These are phyloP conservation scores for Columba janthina DNA, from an alignment of 2,113 vertebrate genomes.

Conservation along the genomic window DNA sequence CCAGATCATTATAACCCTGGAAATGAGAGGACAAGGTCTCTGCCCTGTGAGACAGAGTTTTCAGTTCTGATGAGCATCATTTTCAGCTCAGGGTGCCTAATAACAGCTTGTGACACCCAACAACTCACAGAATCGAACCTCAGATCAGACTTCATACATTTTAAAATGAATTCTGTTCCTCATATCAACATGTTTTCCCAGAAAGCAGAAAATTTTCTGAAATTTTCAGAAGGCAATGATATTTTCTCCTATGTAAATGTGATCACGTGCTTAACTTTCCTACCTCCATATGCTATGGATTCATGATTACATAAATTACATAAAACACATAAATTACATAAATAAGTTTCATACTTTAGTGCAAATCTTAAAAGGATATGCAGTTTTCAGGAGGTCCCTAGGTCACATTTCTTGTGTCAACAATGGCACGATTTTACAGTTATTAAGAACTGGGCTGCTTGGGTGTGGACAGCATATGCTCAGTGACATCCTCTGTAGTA, in stretches of 20 bases:
- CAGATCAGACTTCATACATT: neutral
- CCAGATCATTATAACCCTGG: neutral
- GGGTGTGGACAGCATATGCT: neutral
- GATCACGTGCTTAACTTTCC: neutral
- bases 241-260: neutral
- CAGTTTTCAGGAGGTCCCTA: neutral
- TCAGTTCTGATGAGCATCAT: neutral
- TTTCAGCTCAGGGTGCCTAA: neutral
- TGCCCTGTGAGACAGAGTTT: neutral
- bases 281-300: neutral
- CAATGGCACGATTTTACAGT: neutral
- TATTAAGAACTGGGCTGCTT: neutral
- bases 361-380: accelerated
- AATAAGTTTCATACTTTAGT: neutral
- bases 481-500: neutral
- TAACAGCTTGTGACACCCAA: neutral
- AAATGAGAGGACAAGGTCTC: neutral
- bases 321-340: neutral
- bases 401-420: neutral
- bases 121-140: neutral
- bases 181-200: neutral
- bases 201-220: neutral
- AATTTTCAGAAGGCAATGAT: neutral
- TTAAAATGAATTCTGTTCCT: neutral
- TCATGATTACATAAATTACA: neutral